Base-by-base conservation (phyloP, 2,797 vertebrate genomes). In the Malurus splendens region DNA sequence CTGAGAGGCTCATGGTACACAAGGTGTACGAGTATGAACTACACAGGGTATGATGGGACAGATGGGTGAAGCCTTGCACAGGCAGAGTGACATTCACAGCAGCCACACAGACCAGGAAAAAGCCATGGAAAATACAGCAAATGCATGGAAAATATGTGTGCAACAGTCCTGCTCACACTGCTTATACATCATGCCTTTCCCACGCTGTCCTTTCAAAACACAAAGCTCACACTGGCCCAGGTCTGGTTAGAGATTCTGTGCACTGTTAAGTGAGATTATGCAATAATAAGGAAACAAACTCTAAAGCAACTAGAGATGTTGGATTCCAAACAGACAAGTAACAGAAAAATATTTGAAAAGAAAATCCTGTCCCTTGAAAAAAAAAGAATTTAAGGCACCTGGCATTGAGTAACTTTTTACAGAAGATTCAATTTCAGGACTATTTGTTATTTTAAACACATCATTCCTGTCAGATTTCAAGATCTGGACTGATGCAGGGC, bases 91-190 rank as follows among this genome's bases (percentile, higher is more conserved):
- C 52, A 73, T 56, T 59, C 19, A 41, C 28, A 55, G 18, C 15
- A 28, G 9, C n/a, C 39, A 39, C 14, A 66, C 1, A 62, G 50
- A 28, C 15, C 61, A 77, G n/a, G 8, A 39, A 50, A 64, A 38
- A 15, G 5, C 2, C 9, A n/a, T 3, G 25, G 33, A 45, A 76
- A 78, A 42, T 10, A 60, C 0, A 52, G 25, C 36, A 6, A 19
- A 50, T 15, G 18, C 0, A 0, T 22, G 38, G 25, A 36, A 6
- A 19, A 50, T 17, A 20, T 0, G 0, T 19, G 38, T 7, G 4
- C 5, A 56, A 57, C 28, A 50, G 36, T 56, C 18, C 9, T 52
- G 24, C 33, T 85, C 28, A 57, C 28, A 14, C 10, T 44, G 25
- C 27, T 66, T 23, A 9, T n/a, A 76, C 12, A 28, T 14, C 42